Conservation (phyloP, 2,797 vertebrate species). For the Phrynocephalus guinanensis region DNA sequence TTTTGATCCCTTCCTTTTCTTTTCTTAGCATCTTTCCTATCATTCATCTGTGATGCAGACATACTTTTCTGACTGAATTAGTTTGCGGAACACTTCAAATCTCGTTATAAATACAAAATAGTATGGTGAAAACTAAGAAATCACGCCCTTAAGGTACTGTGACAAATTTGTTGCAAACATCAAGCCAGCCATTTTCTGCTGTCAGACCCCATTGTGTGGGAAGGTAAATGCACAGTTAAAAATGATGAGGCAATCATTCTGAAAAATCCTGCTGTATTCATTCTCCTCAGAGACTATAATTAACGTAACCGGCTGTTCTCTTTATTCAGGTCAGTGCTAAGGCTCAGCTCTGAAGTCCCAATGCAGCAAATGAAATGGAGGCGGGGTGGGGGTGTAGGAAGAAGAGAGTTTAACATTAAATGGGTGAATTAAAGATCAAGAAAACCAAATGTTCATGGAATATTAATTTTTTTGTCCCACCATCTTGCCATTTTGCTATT, state of each 20-base stretch:
- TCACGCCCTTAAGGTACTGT: slow-evolving; percentile 15
- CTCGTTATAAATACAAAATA: not conserved
- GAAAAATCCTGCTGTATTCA: slow-evolving; percentile 26
- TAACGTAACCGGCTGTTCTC: slow-evolving; percentile 36
- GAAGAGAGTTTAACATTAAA: not conserved
- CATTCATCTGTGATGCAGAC: not conserved
- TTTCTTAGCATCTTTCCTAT: not conserved
- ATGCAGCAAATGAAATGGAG: not conserved
- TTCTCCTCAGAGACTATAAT: slow-evolving; percentile 31
- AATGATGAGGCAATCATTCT: slow-evolving; percentile 29
- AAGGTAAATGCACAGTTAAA: slow-evolving; percentile 32
- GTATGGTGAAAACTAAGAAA: not conserved
- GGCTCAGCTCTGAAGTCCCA: slow-evolving; percentile 16
- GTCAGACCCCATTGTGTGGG: not conserved
- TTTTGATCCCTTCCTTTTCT: not conserved
- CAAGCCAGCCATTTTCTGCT: slow-evolving; percentile 13
- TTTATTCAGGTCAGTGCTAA: slow-evolving; percentile 41
- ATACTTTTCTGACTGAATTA: not conserved
- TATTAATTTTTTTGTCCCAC: too few species aligned
- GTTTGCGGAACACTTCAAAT: not conserved
- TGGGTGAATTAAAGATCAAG: not conserved
- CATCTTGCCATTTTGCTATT: too few species aligned
- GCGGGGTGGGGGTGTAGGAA: not conserved
- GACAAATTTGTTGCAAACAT: slow-evolving; percentile 1
- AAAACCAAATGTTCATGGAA: not conserved